Conservation (phyloP, 1,140 invertebrate genomes). For the Tetramorium alpestre region DNA sequence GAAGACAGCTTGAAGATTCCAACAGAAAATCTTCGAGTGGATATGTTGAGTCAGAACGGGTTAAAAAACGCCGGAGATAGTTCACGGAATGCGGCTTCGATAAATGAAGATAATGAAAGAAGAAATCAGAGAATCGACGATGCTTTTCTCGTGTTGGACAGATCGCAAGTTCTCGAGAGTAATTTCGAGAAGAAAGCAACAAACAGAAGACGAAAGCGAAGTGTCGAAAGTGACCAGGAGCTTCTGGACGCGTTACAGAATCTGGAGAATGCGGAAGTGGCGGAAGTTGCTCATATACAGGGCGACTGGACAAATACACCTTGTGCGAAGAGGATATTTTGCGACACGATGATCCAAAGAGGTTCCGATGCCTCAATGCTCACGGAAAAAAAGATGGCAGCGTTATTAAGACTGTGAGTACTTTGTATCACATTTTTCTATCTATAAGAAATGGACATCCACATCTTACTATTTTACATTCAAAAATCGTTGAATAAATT, state of each 20-base stretch:
- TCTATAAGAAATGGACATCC: background rate
- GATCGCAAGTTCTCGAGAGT: background rate
- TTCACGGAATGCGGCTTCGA: background rate
- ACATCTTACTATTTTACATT: background rate
- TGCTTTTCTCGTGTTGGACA: background rate
- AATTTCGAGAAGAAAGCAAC: background rate
- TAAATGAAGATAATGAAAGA: background rate
- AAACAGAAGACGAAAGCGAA: slow-evolving; percentile 79
- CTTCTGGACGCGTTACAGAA: slow-evolving; percentile 86
- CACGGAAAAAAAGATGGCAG: slow-evolving; percentile 93
- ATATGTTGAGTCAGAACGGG: background rate
- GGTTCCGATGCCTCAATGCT: slow-evolving; percentile 88
- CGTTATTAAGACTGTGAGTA: slow-evolving; percentile 90
- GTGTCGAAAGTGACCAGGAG: slow-evolving; percentile 77
- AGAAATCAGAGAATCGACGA: background rate
- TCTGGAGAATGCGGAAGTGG: slow-evolving; percentile 84
- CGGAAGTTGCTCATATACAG: slow-evolving; percentile 78
- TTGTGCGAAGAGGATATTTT: slow-evolving; percentile 92
- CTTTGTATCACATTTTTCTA: background rate
- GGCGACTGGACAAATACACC: slow-evolving; percentile 90
- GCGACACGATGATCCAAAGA: slow-evolving; percentile 89
- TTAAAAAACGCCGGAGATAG: background rate
- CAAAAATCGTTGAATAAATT: background rate
- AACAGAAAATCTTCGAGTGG: background rate
- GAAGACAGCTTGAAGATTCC: slow-evolving; percentile 17